Conservation (phyloP, 2,113 vertebrate genomes). For the Callipepla squamata region DNA sequence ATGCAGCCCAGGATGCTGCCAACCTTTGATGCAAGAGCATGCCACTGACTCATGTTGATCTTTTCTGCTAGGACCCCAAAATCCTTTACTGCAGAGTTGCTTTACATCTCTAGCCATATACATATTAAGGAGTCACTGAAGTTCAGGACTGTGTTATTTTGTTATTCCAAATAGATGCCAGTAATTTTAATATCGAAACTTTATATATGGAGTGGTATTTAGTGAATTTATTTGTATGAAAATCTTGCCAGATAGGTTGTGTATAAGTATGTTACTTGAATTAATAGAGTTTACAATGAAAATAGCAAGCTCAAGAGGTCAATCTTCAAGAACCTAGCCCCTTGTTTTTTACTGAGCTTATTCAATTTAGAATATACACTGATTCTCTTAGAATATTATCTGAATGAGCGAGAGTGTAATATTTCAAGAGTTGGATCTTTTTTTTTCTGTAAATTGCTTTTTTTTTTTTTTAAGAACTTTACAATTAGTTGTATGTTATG, state of each 20-base stretch:
- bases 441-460: not conserved
- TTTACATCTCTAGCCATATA: not conserved
- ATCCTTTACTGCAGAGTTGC: not conserved
- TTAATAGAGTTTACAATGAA: slow-evolving; percentile 28
- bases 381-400: not conserved
- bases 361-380: not conserved
- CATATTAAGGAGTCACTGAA: not conserved
- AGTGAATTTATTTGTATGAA: slow-evolving; percentile 8
- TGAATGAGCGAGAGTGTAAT: not conserved
- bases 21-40: not conserved
- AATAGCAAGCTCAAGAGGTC: not conserved
- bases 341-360: not conserved
- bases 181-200: not conserved
- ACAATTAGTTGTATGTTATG: not conserved
- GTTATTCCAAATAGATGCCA: not conserved
- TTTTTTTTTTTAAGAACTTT: not conserved
- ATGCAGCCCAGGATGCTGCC: not conserved
- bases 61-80: not conserved
- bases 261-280: slow-evolving; percentile 28
- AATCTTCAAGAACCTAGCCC: not conserved
- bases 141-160: not conserved
- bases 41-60: not conserved
- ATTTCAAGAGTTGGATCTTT: not conserved
- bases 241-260: not conserved
- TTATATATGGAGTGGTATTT: not conserved